These are phyloP conservation scores for Cichlasoma orientale DNA, from an alignment of 2,797 vertebrate species.

Conservation along the genomic window DNA sequence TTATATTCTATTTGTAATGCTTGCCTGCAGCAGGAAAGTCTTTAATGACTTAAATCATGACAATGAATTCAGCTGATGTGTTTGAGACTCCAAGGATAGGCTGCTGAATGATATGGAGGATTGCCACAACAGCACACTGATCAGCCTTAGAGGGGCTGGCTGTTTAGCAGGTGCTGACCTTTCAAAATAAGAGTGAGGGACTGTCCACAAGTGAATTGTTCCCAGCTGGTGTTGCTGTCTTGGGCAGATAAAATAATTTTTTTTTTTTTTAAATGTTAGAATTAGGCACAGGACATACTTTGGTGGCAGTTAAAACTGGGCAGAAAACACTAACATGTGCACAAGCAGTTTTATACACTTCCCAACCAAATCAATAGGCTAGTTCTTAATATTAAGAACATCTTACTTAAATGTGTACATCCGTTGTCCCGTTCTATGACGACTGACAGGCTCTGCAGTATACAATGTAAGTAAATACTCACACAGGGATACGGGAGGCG, in stretches of 20 bases:
- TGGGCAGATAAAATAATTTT: too few relatives aligned
- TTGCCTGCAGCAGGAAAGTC: background rate
- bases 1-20: background rate
- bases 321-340: background rate
- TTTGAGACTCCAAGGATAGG: background rate
- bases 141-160: background rate
- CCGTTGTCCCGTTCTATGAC: background rate
- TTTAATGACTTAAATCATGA: slow-evolving; percentile 1
- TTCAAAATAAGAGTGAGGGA: background rate
- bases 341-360: background rate
- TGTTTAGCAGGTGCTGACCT: background rate
- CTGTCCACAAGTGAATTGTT: background rate
- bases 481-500: slow-evolving; percentile 80
- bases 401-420: background rate
- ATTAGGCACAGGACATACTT: too few relatives aligned
- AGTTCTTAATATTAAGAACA: background rate
- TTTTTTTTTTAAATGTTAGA: too few relatives aligned
- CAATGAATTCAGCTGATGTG: background rate
- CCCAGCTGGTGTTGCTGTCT: too few relatives aligned
- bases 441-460: background rate
- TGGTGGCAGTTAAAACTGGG: background rate
- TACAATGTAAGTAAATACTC: slow-evolving; percentile 21
- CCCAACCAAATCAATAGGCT: background rate
- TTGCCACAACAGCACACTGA: background rate
- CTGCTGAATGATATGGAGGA: background rate